Percentiles rank a stretch among this genome's conserved stretches.
phyloP scores from a whole-genome alignment of 2,797 vertebrate species.

The Lagorchestes hirsutus region DNA sequence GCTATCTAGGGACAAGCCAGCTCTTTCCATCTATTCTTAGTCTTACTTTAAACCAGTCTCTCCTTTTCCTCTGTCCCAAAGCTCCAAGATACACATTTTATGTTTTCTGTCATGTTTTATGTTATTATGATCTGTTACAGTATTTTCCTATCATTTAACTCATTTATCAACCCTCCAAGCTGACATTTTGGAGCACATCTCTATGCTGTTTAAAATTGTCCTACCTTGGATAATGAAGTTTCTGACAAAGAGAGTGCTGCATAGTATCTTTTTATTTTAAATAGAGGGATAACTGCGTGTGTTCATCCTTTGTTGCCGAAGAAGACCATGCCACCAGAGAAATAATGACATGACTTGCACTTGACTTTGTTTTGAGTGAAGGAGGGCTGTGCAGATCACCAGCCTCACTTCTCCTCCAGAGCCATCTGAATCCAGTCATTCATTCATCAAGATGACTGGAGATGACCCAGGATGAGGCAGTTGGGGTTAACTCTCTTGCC shows the following conservation, averaged over 20 bases:
- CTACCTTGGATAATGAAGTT: not conserved
- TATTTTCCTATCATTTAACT: not conserved
- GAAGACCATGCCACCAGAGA: too few relatives aligned
- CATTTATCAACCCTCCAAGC: not conserved
- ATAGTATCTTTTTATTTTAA: not conserved
- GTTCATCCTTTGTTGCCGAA: too few relatives aligned
- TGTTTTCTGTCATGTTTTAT: not conserved
- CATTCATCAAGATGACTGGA: too few relatives aligned
- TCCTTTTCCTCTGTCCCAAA: not conserved
- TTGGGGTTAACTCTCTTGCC: too few relatives aligned
- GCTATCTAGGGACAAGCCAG: not conserved
- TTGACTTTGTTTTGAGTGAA: too few relatives aligned
- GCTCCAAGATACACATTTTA: not conserved
- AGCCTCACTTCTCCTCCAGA: too few relatives aligned
- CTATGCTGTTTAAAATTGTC: not conserved
- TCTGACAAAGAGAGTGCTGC: not conserved
- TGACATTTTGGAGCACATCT: not conserved
- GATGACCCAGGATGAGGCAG: too few relatives aligned
- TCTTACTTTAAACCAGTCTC: not conserved
- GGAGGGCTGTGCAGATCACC: too few relatives aligned
- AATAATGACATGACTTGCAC: too few relatives aligned
- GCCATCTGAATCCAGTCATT: too few relatives aligned
- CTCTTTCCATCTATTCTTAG: not conserved
- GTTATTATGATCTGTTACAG: not conserved
- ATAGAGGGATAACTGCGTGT: not conserved